Conservation (phyloP, 2,113 vertebrate genomes). For the Pelecanoides urinatrix region DNA sequence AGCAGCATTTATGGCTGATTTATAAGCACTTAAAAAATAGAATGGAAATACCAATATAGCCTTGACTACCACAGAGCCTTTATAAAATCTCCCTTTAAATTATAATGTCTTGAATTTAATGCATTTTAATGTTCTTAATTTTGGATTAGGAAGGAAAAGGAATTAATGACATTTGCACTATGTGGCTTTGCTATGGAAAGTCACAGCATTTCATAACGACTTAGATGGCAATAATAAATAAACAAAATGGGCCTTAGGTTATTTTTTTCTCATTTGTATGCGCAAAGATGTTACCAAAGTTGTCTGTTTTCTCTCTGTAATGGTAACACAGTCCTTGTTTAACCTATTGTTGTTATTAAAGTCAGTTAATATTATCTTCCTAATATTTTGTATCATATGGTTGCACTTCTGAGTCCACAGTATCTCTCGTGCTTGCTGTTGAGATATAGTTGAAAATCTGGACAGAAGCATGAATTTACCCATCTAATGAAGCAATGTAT, state of each 20-base stretch:
- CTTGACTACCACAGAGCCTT: slow-evolving; percentile 24
- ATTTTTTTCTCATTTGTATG: slow-evolving; percentile 13
- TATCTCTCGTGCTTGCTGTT: background rate
- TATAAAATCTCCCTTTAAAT: slow-evolving; percentile 32
- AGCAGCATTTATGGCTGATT: slow-evolving; percentile 33
- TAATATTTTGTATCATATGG: background rate
- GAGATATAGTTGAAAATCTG: background rate
- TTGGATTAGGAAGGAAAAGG: slow-evolving; percentile 26
- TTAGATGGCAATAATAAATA: slow-evolving; percentile 34
- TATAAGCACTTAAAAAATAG: slow-evolving; percentile 40
- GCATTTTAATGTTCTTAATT: slow-evolving; percentile 61
- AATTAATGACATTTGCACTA: slow-evolving; percentile 25
- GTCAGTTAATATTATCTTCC: background rate
- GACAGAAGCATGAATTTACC: background rate
- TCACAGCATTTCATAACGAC: slow-evolving; percentile 2
- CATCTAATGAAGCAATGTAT: background rate
- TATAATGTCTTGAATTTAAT: slow-evolving; percentile 49
- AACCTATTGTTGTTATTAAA: background rate
- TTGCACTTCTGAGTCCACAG: background rate
- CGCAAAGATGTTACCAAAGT: background rate
- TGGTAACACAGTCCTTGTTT: background rate
- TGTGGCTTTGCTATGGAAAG: slow-evolving; percentile 6
- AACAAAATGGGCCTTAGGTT: background rate
- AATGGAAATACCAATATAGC: background rate
- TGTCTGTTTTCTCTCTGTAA: background rate